Evolutionary conservation across 2,113 vertebrate genomes (phyloP).

Genomic region (Lipophrys pholis): DNA sequence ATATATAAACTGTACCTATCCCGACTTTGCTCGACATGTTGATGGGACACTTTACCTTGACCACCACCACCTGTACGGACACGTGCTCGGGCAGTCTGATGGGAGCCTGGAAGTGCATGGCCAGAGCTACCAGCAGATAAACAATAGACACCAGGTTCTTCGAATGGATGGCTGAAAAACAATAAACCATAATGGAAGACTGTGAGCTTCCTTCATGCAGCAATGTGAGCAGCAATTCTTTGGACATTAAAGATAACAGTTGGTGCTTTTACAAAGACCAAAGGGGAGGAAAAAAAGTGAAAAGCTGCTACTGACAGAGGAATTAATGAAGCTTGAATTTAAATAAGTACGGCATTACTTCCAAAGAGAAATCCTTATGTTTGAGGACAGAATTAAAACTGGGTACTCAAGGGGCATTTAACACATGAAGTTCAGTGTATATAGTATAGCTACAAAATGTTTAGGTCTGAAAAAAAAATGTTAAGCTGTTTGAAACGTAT

Average conservation of each 20-base stretch:
- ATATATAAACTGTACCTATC: too few species aligned
- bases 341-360: background rate
- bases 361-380: background rate
- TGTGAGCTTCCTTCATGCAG: constrained; percentile 2
- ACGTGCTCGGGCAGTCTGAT: constrained; percentile 94
- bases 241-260: constrained; percentile 5
- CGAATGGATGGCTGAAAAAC: constrained; percentile 89
- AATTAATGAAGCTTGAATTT: constrained; percentile 4
- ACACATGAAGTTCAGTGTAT: background rate
- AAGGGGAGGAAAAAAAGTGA: background rate
- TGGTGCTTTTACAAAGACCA: background rate
- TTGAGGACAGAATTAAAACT: background rate
- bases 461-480: too few species aligned
- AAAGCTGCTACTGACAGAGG: background rate
- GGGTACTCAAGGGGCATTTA: background rate
- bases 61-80: constrained; percentile 91
- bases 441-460: too few species aligned
- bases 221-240: background rate
- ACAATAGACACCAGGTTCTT: constrained; percentile 95
- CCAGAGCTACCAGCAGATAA: constrained; percentile 91
- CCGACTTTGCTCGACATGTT: too few species aligned
- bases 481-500: too few species aligned
- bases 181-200: background rate
- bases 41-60: constrained; percentile 85
- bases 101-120: constrained; percentile 92